Evolutionary conservation across 2,888 invertebrate species (phyloP).

Genomic region (Thymelicus acteon): DNA sequence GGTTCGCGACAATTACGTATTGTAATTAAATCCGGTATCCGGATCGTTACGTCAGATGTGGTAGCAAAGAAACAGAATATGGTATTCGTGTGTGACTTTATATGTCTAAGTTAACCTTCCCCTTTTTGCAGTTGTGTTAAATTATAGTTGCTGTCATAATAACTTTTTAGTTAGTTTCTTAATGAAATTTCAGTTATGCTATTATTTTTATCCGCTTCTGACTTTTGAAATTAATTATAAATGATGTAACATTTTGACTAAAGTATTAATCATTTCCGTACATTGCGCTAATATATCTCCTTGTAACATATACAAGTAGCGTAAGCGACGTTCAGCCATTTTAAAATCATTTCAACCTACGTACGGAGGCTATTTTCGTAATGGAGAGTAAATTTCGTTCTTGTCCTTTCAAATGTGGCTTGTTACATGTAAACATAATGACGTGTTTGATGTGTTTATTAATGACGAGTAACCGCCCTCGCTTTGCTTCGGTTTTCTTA

Average conservation of each 20-base stretch:
- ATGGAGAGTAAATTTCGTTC: conserved; percentile 15
- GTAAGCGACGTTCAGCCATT: conserved; percentile 32
- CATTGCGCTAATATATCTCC: conserved; percentile 42
- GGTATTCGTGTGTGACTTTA: conserved; percentile 13
- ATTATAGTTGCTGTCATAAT: too few species aligned
- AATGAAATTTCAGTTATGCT: conserved; percentile 23
- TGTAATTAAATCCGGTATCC: conserved; percentile 29
- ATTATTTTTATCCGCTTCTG: conserved; percentile 18
- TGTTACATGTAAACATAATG: too few species aligned
- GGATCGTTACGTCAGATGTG: conserved; percentile 22
- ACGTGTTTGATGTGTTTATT: too few species aligned
- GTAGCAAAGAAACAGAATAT: conserved; percentile 29
- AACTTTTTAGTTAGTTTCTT: not conserved
- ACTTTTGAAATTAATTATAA: conserved; percentile 28
- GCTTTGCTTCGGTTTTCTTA: too few species aligned
- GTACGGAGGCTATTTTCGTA: conserved; percentile 36
- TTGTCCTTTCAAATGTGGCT: not conserved
- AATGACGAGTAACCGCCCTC: too few species aligned
- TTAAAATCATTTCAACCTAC: conserved; percentile 40
- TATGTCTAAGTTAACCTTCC: not conserved
- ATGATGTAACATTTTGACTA: conserved; percentile 38
- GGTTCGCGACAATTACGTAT: conserved; percentile 26
- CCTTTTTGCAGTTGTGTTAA: not conserved
- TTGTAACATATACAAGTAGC: conserved; percentile 41
- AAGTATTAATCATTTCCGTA: conserved; percentile 39